These are phyloP conservation scores for Apotomis betuletana DNA, from an alignment of 2,888 invertebrate genomes.

Conservation along the genomic window DNA sequence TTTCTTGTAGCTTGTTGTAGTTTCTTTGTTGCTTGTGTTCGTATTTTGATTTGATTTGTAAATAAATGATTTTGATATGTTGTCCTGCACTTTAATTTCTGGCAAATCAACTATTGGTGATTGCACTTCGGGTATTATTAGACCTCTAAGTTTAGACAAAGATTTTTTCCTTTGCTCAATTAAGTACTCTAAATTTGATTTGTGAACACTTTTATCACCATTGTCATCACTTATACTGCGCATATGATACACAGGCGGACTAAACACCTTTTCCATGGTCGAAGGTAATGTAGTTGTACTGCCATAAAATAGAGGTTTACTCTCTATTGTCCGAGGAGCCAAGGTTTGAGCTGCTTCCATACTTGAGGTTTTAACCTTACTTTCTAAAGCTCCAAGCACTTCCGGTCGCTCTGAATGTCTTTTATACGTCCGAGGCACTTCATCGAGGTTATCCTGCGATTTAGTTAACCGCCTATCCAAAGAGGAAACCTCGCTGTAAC, in stretches of 20 bases:
- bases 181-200: slow-evolving; percentile 88
- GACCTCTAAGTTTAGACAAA: slow-evolving; percentile 92
- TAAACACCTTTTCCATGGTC: slow-evolving; percentile 59
- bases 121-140: slow-evolving; percentile 92
- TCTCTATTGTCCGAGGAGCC: slow-evolving; percentile 57
- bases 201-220: slow-evolving; percentile 77
- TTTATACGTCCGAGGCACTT: slow-evolving; percentile 73
- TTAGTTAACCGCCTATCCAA: slow-evolving; percentile 77
- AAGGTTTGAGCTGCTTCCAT: slow-evolving; percentile 55
- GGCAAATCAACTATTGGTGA: slow-evolving; percentile 88
- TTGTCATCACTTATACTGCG: slow-evolving; percentile 77
- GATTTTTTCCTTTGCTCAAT: slow-evolving; percentile 92
- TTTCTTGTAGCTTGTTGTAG: slow-evolving; percentile 61
- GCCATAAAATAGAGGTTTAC: slow-evolving; percentile 75
- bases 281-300: slow-evolving; percentile 73
- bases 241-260: slow-evolving; percentile 67
- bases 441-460: slow-evolving; percentile 80
- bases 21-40: slow-evolving; percentile 60
- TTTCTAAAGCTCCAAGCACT: slow-evolving; percentile 81
- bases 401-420: slow-evolving; percentile 73
- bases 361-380: slow-evolving; percentile 54
- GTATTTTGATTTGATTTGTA: slow-evolving; percentile 63
- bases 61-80: slow-evolving; percentile 76
- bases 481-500: slow-evolving; percentile 68
- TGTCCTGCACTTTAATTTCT: slow-evolving; percentile 90